Evolutionary conservation across 2,113 vertebrate species (phyloP), one percentile per base, ranked within the genome.

Genomic region (Ciconia boyciana): DNA sequence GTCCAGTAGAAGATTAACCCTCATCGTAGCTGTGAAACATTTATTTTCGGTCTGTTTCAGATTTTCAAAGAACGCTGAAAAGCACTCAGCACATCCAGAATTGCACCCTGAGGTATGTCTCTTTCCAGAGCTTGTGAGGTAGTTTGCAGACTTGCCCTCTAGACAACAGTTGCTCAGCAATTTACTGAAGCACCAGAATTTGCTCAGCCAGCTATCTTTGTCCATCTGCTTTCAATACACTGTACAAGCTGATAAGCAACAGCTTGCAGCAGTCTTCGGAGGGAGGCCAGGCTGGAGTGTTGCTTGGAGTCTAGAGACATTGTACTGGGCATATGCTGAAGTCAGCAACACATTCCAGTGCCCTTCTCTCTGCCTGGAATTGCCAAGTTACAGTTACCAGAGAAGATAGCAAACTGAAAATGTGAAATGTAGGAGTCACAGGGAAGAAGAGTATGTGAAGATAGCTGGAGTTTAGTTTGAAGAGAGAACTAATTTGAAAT

Each of bases 271-370:
- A 62, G 61, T n/a, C 72, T 69, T 70, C 13, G 3, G 83, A 77
- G 87, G 76, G 89, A 85, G 83, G 70, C 80, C 2, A 17, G 87
- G 68, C 91, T 80, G 92, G 76, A 83, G 85, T 4, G 77, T 32
- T 92, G 90, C 90, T 91, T 58, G 36, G 43, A 89, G 80, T 71
- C 89, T 86, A 18, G 57, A 92, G 94, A 94, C 14, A 0, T 25
- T 36, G 75, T 8, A 48, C 68, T 68, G 94, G 94, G 88, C 76
- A 81, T 51, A 62, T 90, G 88, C 92, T 96, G 89, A 78, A 94
- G 61, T 92, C 95, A 95, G 92, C 74, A 92, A 61, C 80, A 29
- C 91, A n/a, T 92, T 71, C 65, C 86, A 68, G 89, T 82, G 89
- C 58, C 89, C 91, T 91, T 49, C 92, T 68, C 87, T 62, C 78